phyloP scores from a whole-genome alignment of 2,113 vertebrate genomes.

The Caranx melampygus region DNA sequence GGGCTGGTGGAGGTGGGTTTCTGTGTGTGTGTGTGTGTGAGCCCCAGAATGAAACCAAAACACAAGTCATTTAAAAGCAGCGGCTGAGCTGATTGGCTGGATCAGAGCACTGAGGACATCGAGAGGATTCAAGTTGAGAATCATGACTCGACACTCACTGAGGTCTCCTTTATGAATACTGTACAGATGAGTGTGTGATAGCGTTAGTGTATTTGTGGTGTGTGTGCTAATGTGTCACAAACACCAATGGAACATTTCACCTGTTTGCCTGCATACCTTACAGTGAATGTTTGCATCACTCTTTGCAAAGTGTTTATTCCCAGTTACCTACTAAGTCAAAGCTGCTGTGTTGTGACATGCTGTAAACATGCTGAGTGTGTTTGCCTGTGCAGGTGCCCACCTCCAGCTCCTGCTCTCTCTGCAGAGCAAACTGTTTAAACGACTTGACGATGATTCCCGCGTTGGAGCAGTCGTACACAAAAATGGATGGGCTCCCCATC shows the following conservation, averaged over 20 bases:
- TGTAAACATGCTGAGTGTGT: background rate
- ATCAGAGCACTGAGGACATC: constrained; percentile 1
- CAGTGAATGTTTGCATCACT: constrained; percentile 26
- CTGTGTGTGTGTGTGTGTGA: background rate
- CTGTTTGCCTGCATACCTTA: background rate
- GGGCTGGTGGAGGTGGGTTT: background rate
- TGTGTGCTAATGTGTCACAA: constrained; percentile 25
- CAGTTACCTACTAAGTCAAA: background rate
- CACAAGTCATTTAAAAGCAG: constrained; percentile 51
- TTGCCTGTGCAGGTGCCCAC: constrained; percentile 78
- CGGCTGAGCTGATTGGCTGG: constrained; percentile 42
- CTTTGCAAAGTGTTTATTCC: background rate
- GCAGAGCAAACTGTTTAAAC: constrained; percentile 97
- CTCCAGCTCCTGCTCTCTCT: constrained; percentile 98
- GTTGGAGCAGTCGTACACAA: constrained; percentile 98
- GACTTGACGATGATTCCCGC: constrained; percentile 98
- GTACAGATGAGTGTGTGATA: background rate
- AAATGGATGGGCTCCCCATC: constrained; percentile 99
- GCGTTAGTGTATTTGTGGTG: background rate
- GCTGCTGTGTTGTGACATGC: background rate
- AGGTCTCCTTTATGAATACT: constrained; percentile 2
- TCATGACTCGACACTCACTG: constrained; percentile 6
- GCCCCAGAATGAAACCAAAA: constrained; percentile 27
- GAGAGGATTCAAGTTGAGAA: constrained; percentile 17
- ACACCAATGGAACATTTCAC: background rate